Base-by-base conservation (phyloP, 2,888 invertebrate species). In the Chouioia cunea region DNA sequence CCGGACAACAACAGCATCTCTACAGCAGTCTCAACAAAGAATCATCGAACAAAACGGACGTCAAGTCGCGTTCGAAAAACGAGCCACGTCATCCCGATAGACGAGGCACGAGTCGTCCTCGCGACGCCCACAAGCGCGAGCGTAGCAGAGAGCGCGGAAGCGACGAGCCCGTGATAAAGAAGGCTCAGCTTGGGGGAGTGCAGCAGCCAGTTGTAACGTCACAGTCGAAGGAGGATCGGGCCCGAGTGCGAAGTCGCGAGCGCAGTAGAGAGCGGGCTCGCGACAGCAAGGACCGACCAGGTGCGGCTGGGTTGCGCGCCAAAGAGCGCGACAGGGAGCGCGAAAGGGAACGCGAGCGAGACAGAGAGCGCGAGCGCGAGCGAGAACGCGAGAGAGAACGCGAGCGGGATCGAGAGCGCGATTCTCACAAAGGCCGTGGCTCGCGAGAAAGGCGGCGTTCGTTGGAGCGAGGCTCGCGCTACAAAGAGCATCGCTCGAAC, bases 321-420 rank as follows among this genome's bases (percentile, higher is more conserved):
- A 83, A 82, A 63, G 81, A 81, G 15, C 73, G 80, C 8, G 80
- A 83, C 6, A 75, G 81, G n/a, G 84, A 83, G 3, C 63, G 65
- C 15, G 63, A 77, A n/a, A 79, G 79, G 15, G 81, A 81, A 15
- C 73, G 80, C 8, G 80, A 81, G 15, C 74, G 81, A 2, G 79
- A 81, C n/a, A n/a, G n/a, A n/a, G 81, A 81, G n/a, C 73, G 80
- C 8, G 80, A 81, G 15, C 74, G 81, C 2, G 79, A 81, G 18
- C 72, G 77, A 4, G 78, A 78, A 10, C 65, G 77, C 2, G 79
- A 77, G 6, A 76, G 76, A 6, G 78, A 77, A n/a, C 76, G 73
- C 53, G 79, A 75, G 56, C 75, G 77, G 15, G 79, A 78, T 4
- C 58, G 76, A 77, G 78, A 77, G 6, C 53, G 75, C 77, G 83